Conservation (phyloP, 2,888 invertebrate species). For the Drosophila longiperda region DNA sequence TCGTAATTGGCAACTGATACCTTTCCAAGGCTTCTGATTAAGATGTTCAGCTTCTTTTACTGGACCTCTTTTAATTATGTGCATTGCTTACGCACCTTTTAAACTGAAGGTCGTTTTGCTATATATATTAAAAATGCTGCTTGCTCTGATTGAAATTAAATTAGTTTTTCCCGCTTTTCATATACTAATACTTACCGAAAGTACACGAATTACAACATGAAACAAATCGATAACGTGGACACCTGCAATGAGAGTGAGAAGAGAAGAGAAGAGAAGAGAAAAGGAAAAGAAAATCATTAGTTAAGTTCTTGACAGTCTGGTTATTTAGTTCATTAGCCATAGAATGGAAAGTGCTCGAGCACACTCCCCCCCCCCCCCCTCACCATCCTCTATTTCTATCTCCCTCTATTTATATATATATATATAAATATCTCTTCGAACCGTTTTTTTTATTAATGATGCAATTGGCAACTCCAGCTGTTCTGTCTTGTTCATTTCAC, state of each 20-base stretch:
- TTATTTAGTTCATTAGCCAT: constrained; percentile 44
- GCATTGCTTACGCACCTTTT: not conserved
- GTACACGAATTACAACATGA: constrained; percentile 76
- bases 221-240: constrained; percentile 69
- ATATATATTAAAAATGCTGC: not conserved
- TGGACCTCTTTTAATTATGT: constrained; percentile 16
- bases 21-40: constrained; percentile 24
- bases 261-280: not conserved
- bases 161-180: constrained; percentile 12
- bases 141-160: constrained; percentile 4
- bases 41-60: constrained; percentile 26
- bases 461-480: constrained; percentile 57
- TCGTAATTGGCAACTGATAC: constrained; percentile 10
- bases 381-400: no score
- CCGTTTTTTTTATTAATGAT: constrained; percentile 58
- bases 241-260: constrained; percentile 56
- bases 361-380: not conserved
- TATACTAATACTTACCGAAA: constrained; percentile 64
- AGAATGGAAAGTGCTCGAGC: not conserved
- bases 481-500: constrained; percentile 23
- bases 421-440: no score
- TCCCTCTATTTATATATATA: not conserved
- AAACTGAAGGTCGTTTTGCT: not conserved
- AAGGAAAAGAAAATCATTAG: constrained; percentile 27
- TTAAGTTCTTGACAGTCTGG: constrained; percentile 30